Percentiles rank a stretch among this genome's conserved stretches.
Conservation (phyloP, 2,113 vertebrate genomes). For the Eudyptes chrysolophus region DNA sequence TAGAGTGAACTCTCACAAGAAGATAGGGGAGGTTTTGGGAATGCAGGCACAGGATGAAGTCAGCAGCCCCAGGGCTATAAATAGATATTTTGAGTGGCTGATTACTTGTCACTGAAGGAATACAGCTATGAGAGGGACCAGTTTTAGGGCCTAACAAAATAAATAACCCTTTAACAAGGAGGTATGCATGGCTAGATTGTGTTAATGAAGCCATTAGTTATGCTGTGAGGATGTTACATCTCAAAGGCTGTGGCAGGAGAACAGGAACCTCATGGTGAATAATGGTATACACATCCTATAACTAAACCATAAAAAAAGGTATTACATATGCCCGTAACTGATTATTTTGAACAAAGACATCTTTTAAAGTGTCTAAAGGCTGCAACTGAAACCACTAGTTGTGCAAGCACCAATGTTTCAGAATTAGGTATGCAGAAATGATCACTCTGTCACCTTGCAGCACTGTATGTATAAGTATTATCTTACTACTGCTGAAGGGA, state of each 20-base stretch:
- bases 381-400: neutral
- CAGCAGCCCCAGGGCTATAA: neutral
- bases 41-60: neutral
- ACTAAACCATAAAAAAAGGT: neutral
- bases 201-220: neutral
- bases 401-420: neutral
- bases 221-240: neutral
- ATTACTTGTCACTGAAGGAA: neutral
- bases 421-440: neutral
- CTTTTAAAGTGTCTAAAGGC: neutral
- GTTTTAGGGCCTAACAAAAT: neutral
- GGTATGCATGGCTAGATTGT: neutral
- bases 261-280: neutral
- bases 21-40: neutral
- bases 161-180: neutral
- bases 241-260: neutral
- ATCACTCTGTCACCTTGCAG: neutral
- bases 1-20: neutral
- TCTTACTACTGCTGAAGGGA: neutral
- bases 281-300: neutral
- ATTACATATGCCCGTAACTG: neutral
- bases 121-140: neutral
- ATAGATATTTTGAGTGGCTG: neutral
- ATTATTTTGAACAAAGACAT: neutral
- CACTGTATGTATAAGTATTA: neutral